Conservation (phyloP, 2,888 invertebrate genomes). For the Tipula lateralis region DNA sequence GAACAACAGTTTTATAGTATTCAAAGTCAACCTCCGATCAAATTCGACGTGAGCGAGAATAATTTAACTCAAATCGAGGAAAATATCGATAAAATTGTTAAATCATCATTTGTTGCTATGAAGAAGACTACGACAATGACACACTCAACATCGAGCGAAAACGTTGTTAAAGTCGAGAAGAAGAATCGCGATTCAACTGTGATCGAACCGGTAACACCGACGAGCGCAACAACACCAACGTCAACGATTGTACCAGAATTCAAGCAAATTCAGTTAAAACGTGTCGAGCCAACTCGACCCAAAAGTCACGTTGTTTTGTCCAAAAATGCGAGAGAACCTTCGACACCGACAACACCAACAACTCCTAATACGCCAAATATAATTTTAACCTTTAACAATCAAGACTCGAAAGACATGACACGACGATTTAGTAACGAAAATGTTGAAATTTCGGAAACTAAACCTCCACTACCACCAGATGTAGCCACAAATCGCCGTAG, state of each 20-base stretch:
- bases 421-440: conserved; percentile 50
- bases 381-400: conserved; percentile 32
- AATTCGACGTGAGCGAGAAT: conserved; percentile 47
- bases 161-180: neutral
- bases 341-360: conserved; percentile 42
- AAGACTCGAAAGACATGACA: conserved; percentile 35
- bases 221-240: conserved; percentile 34
- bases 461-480: conserved; percentile 38
- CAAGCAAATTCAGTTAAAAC: conserved; percentile 64
- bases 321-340: conserved; percentile 49
- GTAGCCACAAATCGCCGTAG: neutral
- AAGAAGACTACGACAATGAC: conserved; percentile 39
- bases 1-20: conserved; percentile 13
- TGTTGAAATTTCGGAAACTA: conserved; percentile 46
- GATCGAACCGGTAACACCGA: conserved; percentile 32
- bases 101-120: conserved; percentile 45
- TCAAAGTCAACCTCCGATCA: neutral
- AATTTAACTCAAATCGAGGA: conserved; percentile 46
- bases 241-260: conserved; percentile 57
- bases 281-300: conserved; percentile 59
- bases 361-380: neutral
- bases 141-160: neutral
- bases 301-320: conserved; percentile 61
- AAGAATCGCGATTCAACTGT: conserved; percentile 24
- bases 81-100: conserved; percentile 45